Base-by-base conservation (phyloP, 1,140 invertebrate species). In the Cydia amplana region DNA sequence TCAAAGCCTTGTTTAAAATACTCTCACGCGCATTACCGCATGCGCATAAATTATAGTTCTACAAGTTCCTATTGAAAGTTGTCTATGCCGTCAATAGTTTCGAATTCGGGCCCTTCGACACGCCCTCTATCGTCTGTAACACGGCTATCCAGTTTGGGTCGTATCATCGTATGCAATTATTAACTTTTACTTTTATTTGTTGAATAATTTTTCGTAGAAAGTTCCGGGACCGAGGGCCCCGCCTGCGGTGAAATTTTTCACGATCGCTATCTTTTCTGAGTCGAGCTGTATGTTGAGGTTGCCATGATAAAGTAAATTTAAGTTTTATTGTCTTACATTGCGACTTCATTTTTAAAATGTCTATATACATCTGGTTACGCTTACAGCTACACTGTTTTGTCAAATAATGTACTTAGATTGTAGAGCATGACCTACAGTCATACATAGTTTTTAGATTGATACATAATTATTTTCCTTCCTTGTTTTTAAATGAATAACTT, bases 141-240 rank as follows among this genome's bases (percentile, higher is more conserved):
- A 74, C 40, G 74, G 40, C 67, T 67, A 43, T 70, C 74, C 63
- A 77, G 75, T 75, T 67, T 43, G 40, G 14, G 55, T 46, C 55
- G 73, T 74, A 75, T 79, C 10, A 43, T 46, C 55, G 73, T 74
- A 75, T 79, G 78, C 80, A 79, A 80, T 82, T 80, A 82, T 78
- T 76, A 75, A 82, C 79, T 82, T 80, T 82, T 80, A 82, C 81
- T 82, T 82, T 81, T 72, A 73, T 78, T 77, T 72, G 43, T 63
- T 65, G 43, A 73, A 75, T 82, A 65, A 78, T 77, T 79, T 77
- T 74, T 75, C 43, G 28, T 72, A 64, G 79, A 82, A 79, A 82
- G 77, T 79, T 78, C 70, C 63, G 75, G 76, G 78, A 74, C 67
- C 72, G 74, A 70, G 76, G 14, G 74, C 75, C 25, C 14, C 49